Evolutionary conservation across 2,797 vertebrate species (phyloP), one percentile per base, ranked within the genome.

Genomic region (Coregonus sp.): DNA sequence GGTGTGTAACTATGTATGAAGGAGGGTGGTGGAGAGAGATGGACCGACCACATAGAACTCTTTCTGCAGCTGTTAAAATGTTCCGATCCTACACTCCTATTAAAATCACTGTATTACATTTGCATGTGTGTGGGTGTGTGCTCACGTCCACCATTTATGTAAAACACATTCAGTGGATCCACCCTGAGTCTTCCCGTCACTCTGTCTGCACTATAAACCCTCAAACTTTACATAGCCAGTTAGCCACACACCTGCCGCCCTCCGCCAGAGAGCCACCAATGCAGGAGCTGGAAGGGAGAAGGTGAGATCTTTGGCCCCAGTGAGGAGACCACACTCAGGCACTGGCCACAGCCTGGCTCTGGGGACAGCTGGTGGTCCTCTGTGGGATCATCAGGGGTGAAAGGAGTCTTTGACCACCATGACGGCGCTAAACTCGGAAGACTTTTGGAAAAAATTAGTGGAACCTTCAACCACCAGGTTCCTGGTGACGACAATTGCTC

Each of bases 251-350:
- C 76, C 40, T 47, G 70, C 75, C 81, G 81, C 69, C 63, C 78
- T 67, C 70, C 31, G 67, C 31, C 75, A 82, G 74, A 82, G 75
- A 80, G 67, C 70, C 77, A 81, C 75, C 18, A 12, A 80, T 85
- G 79, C 77, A 85, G 78, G 59, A 20, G 74, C 72, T 88, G 80
- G 82, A 87, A 83, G 74, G 78, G 83, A 75, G 79, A 80, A 86
- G 89, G 92, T 92, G 92, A 91, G 92, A 93, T 92, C 91, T 80
- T 85, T 91, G 92, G 91, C 90, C 80, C 81, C 3, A 0, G 40
- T 31, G 25, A 74, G 50, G 73, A 83, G 86, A 92, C 89, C 91
- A 88, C 91, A 89, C 89, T 90, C 73, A 54, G 76, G 66, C 54
- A 79, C 77, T 70, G 73, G 81, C 76, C 70, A 77, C 52, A 63